These are phyloP conservation scores for Montifringilla adamsi DNA, from an alignment of 2,113 vertebrate genomes.

Conservation along the genomic window DNA sequence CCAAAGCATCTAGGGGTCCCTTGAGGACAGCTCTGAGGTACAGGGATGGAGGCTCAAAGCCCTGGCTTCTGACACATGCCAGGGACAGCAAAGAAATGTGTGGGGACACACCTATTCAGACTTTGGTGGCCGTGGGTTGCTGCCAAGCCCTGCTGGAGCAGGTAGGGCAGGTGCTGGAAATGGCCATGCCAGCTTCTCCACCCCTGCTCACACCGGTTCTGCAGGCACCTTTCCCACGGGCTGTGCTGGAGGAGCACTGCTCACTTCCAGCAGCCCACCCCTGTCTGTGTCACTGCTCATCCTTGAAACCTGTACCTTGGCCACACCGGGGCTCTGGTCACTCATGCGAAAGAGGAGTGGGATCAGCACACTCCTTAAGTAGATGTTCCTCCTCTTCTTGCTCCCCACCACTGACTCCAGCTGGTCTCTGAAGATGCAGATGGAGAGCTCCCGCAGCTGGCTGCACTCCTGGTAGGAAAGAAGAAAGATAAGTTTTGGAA, in stretches of 20 bases:
- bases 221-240: not conserved
- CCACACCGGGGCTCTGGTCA: not conserved
- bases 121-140: not conserved
- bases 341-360: not conserved
- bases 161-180: not conserved
- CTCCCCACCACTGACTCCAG: not conserved
- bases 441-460: not conserved
- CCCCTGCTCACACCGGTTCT: not conserved
- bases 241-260: not conserved
- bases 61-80: accelerated
- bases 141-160: not conserved
- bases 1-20: not conserved
- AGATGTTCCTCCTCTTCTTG: not conserved
- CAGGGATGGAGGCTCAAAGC: not conserved
- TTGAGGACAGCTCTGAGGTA: not conserved
- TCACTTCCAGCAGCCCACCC: not conserved
- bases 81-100: not conserved
- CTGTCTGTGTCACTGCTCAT: not conserved
- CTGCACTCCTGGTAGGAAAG: not conserved
- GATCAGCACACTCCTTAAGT: not conserved
- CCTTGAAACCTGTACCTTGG: not conserved
- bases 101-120: not conserved
- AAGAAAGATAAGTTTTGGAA: not conserved
- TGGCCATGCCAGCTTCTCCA: not conserved
- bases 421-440: not conserved